These are phyloP conservation scores for Eulemur mongoz DNA, from an alignment of 2,797 vertebrate species.

Conservation along the genomic window DNA sequence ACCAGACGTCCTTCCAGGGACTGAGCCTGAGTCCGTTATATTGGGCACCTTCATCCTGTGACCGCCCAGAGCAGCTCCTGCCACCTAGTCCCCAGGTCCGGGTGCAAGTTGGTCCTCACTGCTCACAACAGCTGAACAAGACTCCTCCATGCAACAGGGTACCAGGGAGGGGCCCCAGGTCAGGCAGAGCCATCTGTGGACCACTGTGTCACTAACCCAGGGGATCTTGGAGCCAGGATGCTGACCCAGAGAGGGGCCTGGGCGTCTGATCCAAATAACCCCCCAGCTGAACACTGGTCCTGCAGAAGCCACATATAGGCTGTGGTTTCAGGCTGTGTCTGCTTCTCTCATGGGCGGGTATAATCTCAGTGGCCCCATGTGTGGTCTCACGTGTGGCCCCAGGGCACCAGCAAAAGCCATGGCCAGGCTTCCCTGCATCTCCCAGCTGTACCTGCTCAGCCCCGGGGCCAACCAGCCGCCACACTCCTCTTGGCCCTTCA, in stretches of 20 bases:
- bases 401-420: background rate
- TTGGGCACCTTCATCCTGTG: accelerated
- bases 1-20: background rate
- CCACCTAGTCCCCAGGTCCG: background rate
- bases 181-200: background rate
- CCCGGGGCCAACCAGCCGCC: too few relatives aligned
- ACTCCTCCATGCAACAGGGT: background rate
- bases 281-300: background rate
- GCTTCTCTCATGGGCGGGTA: background rate
- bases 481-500: too few relatives aligned
- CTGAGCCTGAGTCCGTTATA: background rate
- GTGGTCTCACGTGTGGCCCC: background rate
- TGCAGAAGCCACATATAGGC: background rate
- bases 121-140: background rate
- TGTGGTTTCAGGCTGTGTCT: too few relatives aligned
- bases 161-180: too few relatives aligned
- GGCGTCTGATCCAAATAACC: background rate
- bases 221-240: background rate
- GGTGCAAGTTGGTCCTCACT: accelerated
- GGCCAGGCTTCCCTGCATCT: background rate
- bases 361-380: background rate
- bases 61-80: too few relatives aligned
- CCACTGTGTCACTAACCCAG: background rate
- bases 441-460: background rate
- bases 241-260: background rate